Percentiles rank a stretch among this genome's conserved stretches.
Conservation (phyloP, 2,113 vertebrate genomes). For the Ivindomyrus marchei region DNA sequence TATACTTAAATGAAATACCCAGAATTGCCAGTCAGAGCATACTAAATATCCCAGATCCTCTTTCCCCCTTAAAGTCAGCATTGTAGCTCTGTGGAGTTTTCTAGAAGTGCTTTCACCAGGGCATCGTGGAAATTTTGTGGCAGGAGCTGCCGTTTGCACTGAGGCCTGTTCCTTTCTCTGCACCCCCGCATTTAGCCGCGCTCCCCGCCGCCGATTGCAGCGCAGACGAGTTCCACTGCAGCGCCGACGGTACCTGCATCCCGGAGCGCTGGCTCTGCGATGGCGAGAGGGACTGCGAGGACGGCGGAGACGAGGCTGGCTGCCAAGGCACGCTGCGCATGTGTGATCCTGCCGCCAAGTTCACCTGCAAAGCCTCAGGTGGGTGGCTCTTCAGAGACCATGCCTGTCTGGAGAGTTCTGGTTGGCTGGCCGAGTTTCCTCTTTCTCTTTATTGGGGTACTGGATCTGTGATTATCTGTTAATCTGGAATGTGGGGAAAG, state of each 20-base stretch:
- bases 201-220: slow-evolving; percentile 59
- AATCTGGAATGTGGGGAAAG: neutral
- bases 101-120: neutral
- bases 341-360: slow-evolving; percentile 75
- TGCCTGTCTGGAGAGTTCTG: neutral
- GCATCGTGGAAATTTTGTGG: neutral
- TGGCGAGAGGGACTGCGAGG: slow-evolving; percentile 80
- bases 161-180: neutral
- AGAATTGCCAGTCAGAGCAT: neutral
- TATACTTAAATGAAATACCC: neutral
- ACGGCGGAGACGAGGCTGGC: slow-evolving; percentile 72
- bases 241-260: slow-evolving; percentile 69
- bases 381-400: neutral
- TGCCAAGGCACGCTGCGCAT: slow-evolving; percentile 65
- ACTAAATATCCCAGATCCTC: neutral
- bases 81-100: neutral
- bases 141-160: neutral
- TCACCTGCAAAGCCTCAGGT: slow-evolving; percentile 75
- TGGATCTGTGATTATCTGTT: neutral
- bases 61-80: neutral
- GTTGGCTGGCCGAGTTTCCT: neutral
- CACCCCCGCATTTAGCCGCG: slow-evolving; percentile 46
- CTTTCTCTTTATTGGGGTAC: neutral
- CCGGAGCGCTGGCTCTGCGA: slow-evolving; percentile 76
- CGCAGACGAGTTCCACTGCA: slow-evolving; percentile 69